Conservation (phyloP, 2,113 vertebrate genomes). For the Halcyon senegalensis region DNA sequence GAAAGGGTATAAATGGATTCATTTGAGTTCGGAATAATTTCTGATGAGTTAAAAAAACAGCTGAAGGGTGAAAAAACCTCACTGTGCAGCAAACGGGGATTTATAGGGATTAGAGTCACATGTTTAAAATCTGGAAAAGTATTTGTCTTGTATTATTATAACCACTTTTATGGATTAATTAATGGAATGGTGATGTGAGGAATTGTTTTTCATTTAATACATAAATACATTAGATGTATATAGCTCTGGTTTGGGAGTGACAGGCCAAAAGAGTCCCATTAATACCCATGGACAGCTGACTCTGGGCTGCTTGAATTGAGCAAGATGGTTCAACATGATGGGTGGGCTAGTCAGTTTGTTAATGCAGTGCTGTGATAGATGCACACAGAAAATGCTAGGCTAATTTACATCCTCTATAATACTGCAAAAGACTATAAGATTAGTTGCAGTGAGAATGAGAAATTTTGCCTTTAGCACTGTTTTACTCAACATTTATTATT, state of each 20-base stretch:
- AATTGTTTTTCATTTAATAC: slow-evolving; percentile 7
- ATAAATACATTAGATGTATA: neutral
- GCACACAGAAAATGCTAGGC: neutral
- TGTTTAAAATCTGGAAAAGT: slow-evolving; percentile 25
- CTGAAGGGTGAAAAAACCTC: slow-evolving; percentile 34
- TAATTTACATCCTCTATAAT: neutral
- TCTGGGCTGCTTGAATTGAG: neutral
- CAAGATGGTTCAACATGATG: neutral
- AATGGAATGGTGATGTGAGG: neutral
- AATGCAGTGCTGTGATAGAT: neutral
- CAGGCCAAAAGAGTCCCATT: neutral
- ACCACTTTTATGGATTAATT: slow-evolving; percentile 25
- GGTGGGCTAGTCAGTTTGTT: neutral
- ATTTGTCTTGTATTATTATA: slow-evolving; percentile 28
- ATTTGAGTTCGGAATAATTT: slow-evolving; percentile 16
- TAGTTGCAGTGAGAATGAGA: neutral
- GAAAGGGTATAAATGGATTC: neutral
- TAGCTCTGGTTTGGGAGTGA: neutral
- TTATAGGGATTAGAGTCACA: slow-evolving; percentile 45
- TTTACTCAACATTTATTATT: neutral
- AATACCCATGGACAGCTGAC: neutral
- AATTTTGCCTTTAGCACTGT: neutral
- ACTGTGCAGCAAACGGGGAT: slow-evolving; percentile 47
- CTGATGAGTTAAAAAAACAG: slow-evolving; percentile 3
- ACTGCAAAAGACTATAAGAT: neutral